A percentile compares a stretch with the other conserved stretches of the same genome.
phyloP scores from a whole-genome alignment of 2,888 invertebrate species.

The Leistus spinibarbis region DNA sequence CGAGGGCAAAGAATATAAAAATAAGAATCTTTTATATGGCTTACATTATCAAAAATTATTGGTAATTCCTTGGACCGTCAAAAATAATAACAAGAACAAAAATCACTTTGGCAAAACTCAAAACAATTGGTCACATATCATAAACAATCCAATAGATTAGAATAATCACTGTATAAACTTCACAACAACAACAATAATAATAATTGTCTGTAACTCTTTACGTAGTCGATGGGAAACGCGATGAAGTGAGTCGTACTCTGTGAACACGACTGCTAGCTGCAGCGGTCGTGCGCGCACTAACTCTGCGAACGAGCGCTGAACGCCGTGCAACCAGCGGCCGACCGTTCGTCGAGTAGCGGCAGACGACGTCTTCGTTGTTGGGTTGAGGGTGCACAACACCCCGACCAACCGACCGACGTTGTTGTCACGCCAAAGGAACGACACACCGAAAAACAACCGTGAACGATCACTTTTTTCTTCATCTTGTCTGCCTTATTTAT shows the following conservation, averaged over 20 bases:
- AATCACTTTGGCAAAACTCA: constrained; percentile 9
- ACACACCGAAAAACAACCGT: background rate
- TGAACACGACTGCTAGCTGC: constrained; percentile 38
- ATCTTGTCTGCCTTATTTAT: background rate
- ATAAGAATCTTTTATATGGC: too few relatives aligned
- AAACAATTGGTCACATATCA: background rate
- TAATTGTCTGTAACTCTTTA: constrained; percentile 15
- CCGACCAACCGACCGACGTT: background rate
- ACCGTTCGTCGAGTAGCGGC: background rate
- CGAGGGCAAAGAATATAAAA: too few relatives aligned
- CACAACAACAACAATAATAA: too few relatives aligned
- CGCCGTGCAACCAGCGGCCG: background rate
- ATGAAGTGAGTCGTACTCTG: constrained; percentile 2
- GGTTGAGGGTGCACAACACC: background rate
- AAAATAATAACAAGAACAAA: background rate
- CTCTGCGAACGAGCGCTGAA: constrained; percentile 10
- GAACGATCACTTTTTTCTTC: background rate
- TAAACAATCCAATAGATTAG: constrained; percentile 25
- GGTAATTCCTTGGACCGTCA: background rate
- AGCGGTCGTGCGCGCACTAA: constrained; percentile 43
- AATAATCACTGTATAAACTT: constrained; percentile 20
- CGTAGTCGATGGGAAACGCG: background rate
- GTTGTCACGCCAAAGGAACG: background rate
- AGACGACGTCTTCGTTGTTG: background rate
- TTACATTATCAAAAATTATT: background rate